Percentiles rank a stretch among this genome's conserved stretches.
phyloP scores from a whole-genome alignment of 1,140 invertebrate genomes.

The Neuroterus valhalla region DNA sequence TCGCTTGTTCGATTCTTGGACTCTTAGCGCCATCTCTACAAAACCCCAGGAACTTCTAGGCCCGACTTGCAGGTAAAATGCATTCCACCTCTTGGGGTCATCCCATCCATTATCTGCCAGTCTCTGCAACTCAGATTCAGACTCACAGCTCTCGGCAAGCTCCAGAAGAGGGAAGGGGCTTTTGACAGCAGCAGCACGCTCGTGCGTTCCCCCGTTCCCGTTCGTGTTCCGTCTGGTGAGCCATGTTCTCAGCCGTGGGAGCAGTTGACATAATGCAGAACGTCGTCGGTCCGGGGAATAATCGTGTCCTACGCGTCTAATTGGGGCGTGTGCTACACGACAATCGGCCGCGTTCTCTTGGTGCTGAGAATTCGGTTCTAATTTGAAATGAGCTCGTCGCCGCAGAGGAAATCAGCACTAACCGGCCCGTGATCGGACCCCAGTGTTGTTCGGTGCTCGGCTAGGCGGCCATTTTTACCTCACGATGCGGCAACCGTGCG shows the following conservation, averaged over 20 bases:
- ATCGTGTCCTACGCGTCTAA: slow-evolving; percentile 4
- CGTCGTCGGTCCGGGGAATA: background rate
- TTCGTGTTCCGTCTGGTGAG: slow-evolving; percentile 12
- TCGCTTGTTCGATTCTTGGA: no score
- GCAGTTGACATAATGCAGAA: slow-evolving; percentile 15
- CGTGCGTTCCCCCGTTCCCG: background rate
- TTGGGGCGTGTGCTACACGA: slow-evolving; percentile 11
- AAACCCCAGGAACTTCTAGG: no score
- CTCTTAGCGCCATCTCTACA: no score
- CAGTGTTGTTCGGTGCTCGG: slow-evolving; percentile 42
- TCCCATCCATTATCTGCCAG: no score
- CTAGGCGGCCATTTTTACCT: slow-evolving; percentile 81
- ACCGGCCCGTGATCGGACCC: slow-evolving; percentile 7
- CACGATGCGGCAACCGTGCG: slow-evolving; percentile 81
- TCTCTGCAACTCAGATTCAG: no score
- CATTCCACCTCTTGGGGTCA: no score
- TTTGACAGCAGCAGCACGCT: background rate
- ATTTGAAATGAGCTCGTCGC: background rate
- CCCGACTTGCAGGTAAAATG: no score
- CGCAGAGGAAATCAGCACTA: background rate
- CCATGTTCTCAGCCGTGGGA: background rate
- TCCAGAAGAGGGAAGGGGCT: background rate
- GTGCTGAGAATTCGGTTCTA: background rate
- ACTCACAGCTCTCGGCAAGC: no score
- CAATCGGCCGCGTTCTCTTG: background rate